Evolutionary conservation across 2,888 invertebrate species (phyloP), one percentile per base, ranked within the genome.

Genomic region (Drosophila subquinaria): DNA sequence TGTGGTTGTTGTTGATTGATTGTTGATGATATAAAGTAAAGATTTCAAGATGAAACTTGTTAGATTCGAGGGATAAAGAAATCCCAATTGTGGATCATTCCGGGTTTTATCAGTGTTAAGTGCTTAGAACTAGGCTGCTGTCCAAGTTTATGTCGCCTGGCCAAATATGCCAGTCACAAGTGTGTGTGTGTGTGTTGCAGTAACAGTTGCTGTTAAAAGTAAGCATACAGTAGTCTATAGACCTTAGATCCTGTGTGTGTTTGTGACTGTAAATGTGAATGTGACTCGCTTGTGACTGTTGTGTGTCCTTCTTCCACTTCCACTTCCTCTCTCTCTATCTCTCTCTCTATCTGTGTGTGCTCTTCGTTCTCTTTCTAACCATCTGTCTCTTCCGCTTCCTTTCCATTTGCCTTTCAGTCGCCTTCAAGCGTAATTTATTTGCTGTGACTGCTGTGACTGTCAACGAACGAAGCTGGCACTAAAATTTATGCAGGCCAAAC

Each of bases 341-440:
- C 50, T 30, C 50, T 45, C 48, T 55, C 27, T 27, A 4, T 50
- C 50, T 45, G 20, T 52, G 3, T 56, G 50, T 51, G n/a, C 30
- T 30, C 30, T 30, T 42, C 20, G 27, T 27, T 27, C 50, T 45
- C 51, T 55, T 48, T 50, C 50, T 8, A 43, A 66, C 38, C 69
- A 70, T 40, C 67, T 67, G 77, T 65, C 74, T 82, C 74, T 83
- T 83, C 87, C 83, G 82, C 30, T 30, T 8, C 27, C 8, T 75
- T 83, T 73, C 81, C 84, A 73, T 81, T 63, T 63, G 73, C 76
- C 27, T 27, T 27, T 27, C 73, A 8, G 60, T 15, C 63, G 47
- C 27, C 79, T 78, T 67, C 76, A 68, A 76, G 88, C 83, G 87
- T 88, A 85, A 85, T 85, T 85, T 85, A 85, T 85, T 83, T 83